Evolutionary conservation across 2,113 vertebrate species (phyloP), one percentile per base, ranked within the genome.

Genomic region (Semicossyphus pulcher): DNA sequence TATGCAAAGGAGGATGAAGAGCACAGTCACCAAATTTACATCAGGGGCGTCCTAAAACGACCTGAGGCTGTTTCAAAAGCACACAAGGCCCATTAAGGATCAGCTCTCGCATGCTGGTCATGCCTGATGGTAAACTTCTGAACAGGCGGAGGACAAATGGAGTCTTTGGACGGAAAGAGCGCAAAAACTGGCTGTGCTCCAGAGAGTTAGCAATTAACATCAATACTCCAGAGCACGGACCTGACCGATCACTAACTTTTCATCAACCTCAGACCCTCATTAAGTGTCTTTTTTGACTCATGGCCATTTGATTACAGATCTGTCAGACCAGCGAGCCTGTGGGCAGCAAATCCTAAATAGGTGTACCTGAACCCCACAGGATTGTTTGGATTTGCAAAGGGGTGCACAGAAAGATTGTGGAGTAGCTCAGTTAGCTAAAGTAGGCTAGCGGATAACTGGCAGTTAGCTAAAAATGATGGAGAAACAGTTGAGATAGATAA

Each of bases 1-100:
- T 72, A 86, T 79, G 67, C 80, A 83, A 61, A 83, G 49, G 10
- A 72, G 26, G 21, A 49, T 61, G 61, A 69, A 53, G 66, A 85
- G 71, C 72, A 64, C 75, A 51, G 69, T 63, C 61, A 68, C 45
- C 53, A 52, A 45, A 71, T 76, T 77, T 69, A 73, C 66, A 72
- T 65, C 68, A 52, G 72, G 3, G 57, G 15, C 0, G 1, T 34
- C 71, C 83, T 54, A 14, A 71, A 73, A 79, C 7, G 48, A 74
- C 81, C 76, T 10, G 36, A 10, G 10, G 72, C 58, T 1, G 11
- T 56, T 62, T 67, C 16, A n/a, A 64, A 47, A 54, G 36, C 21
- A 10, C 7, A 54, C 34, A 63, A 41, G 72, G 63, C 42, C 39
- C 62, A 73, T 82, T 63, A 60, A 58, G 45, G 65, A 68, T 52